Evolutionary conservation across 2,888 invertebrate species (phyloP).

Genomic region (Himalopsyche japonica): DNA sequence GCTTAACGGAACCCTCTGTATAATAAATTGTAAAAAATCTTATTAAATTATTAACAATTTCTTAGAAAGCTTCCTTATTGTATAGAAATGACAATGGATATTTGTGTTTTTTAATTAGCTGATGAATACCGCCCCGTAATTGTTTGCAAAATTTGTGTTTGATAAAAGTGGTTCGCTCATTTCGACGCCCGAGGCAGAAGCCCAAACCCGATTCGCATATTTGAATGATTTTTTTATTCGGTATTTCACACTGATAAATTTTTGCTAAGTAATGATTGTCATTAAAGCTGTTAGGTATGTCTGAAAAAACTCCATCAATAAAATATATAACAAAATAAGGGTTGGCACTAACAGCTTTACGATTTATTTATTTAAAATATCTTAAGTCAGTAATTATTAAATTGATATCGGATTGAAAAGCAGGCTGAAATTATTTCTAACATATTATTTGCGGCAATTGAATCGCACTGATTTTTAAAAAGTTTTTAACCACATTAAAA

Average conservation of each 20-base stretch:
- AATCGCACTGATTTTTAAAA: too few relatives aligned
- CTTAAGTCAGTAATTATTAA: too few relatives aligned
- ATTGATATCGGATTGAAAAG: too few relatives aligned
- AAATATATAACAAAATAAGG: constrained; percentile 5
- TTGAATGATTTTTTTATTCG: constrained; percentile 27
- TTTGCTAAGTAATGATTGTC: constrained; percentile 41
- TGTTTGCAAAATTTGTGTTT: background rate
- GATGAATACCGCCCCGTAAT: background rate
- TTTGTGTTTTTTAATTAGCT: background rate
- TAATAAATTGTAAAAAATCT: background rate
- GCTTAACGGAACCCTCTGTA: background rate
- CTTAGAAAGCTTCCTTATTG: background rate
- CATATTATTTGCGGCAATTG: too few relatives aligned
- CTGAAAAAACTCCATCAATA: constrained; percentile 14
- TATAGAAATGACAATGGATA: background rate
- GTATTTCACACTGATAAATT: constrained; percentile 35
- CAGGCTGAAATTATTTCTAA: too few relatives aligned
- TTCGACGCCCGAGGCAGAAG: background rate
- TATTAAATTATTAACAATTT: background rate
- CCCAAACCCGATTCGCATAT: constrained; percentile 16
- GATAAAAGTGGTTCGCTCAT: background rate
- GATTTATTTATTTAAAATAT: background rate
- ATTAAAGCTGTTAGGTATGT: constrained; percentile 22
- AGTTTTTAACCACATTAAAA: too few relatives aligned
- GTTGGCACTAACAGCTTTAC: background rate